Conservation (phyloP, 1,140 invertebrate genomes). For the Caenorhabditis latens region DNA sequence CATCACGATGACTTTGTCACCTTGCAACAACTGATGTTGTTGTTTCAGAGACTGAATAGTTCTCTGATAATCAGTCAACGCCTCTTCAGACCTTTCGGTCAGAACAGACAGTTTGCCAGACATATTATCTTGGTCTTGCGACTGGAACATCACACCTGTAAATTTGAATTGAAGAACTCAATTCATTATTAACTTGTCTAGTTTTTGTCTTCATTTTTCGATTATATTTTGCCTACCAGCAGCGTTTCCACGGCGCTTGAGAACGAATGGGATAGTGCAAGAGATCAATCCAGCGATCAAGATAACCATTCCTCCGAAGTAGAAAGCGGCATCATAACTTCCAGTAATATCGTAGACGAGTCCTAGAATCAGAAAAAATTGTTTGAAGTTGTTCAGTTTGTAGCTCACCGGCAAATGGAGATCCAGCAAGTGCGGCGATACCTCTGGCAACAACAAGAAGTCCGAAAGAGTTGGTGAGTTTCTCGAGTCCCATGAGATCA, state of each 20-base stretch:
- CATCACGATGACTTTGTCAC: slow-evolving; percentile 42
- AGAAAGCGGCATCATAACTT: slow-evolving; percentile 75
- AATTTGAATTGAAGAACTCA: slow-evolving; percentile 9
- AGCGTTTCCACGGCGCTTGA: slow-evolving; percentile 68
- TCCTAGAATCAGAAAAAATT: slow-evolving; percentile 61
- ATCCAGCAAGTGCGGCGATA: slow-evolving; percentile 86
- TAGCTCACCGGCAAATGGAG: slow-evolving; percentile 81
- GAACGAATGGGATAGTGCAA: slow-evolving; percentile 69
- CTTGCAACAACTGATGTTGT: slow-evolving; percentile 69
- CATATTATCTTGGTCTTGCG: slow-evolving; percentile 67
- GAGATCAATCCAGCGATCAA: slow-evolving; percentile 74
- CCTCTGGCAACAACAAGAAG: slow-evolving; percentile 93
- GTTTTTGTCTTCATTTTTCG: not conserved
- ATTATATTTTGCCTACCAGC: slow-evolving; percentile 42
- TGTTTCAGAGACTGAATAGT: slow-evolving; percentile 75
- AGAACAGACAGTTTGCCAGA: slow-evolving; percentile 77
- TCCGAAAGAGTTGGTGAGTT: slow-evolving; percentile 96
- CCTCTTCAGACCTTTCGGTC: slow-evolving; percentile 75
- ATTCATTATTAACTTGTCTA: not conserved
- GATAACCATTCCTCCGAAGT: slow-evolving; percentile 73
- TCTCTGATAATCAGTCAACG: slow-evolving; percentile 77
- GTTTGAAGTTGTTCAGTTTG: not conserved
- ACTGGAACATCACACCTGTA: slow-evolving; percentile 6
- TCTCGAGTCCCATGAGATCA: slow-evolving; percentile 92
- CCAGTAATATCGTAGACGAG: slow-evolving; percentile 76